Percentiles rank a stretch among this genome's conserved stretches.
These are phyloP conservation scores for Leptoteleia sp. DNA, from an alignment of 1,140 invertebrate species.

Conservation along the genomic window DNA sequence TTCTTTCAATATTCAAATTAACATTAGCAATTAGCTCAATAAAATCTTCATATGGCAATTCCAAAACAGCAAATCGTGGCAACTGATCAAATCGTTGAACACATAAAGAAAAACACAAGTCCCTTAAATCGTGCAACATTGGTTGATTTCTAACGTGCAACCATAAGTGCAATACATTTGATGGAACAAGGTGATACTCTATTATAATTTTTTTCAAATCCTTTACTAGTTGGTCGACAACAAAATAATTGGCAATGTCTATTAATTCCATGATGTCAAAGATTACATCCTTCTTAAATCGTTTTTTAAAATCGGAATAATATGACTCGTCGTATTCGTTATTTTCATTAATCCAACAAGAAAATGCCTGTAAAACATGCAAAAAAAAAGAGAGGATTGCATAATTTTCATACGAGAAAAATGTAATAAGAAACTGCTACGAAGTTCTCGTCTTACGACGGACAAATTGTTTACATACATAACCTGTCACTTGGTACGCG, in stretches of 20 bases:
- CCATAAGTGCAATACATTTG: conserved; percentile 31
- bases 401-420: no score
- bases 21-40: conserved; percentile 36
- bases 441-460: no score
- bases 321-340: conserved; percentile 32
- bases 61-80: conserved; percentile 8
- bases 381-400: no score
- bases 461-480: no score
- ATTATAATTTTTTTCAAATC: conserved; percentile 49
- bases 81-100: conserved; percentile 40
- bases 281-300: conserved; percentile 29
- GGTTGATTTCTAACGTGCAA: conserved; percentile 45
- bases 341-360: conserved; percentile 43
- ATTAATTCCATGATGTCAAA: conserved; percentile 40
- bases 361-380: conserved; percentile 31
- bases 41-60: conserved; percentile 38
- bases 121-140: conserved; percentile 40
- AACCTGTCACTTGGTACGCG: no score
- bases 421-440: no score
- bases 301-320: conserved; percentile 24
- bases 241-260: conserved; percentile 54
- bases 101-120: conserved; percentile 41
- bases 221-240: conserved; percentile 37
- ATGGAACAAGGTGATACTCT: conserved; percentile 26
- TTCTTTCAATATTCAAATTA: conserved; percentile 41